phyloP scores from a whole-genome alignment of 2,888 invertebrate genomes.

The Punctoribates punctum region DNA sequence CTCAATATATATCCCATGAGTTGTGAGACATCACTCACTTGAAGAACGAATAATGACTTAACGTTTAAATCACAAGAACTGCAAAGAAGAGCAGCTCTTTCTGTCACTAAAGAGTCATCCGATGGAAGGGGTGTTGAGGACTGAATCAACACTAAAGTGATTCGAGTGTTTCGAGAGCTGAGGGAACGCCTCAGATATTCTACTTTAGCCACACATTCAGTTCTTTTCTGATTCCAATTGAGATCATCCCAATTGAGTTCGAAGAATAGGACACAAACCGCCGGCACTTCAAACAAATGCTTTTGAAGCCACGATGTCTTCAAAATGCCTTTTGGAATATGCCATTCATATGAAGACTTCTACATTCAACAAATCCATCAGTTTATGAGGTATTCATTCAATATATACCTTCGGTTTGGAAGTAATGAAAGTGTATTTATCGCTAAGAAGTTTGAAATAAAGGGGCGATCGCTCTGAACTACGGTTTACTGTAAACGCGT shows the following conservation, averaged over 20 bases:
- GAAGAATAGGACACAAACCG: slow-evolving; percentile 89
- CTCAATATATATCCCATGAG: slow-evolving; percentile 36
- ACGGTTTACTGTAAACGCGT: slow-evolving; percentile 78
- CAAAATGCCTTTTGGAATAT: slow-evolving; percentile 86
- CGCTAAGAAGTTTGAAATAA: slow-evolving; percentile 73
- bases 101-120: slow-evolving; percentile 68
- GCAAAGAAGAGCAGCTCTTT: slow-evolving; percentile 84
- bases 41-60: slow-evolving; percentile 86
- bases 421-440: slow-evolving; percentile 77
- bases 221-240: slow-evolving; percentile 89
- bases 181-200: slow-evolving; percentile 62
- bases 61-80: slow-evolving; percentile 85
- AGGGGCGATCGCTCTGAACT: slow-evolving; percentile 76
- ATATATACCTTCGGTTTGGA: slow-evolving; percentile 55
- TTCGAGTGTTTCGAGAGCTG: slow-evolving; percentile 64
- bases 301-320: slow-evolving; percentile 94
- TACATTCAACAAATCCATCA: slow-evolving; percentile 52
- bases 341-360: slow-evolving; percentile 88
- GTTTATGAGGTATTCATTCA: background rate
- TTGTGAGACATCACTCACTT: slow-evolving; percentile 68
- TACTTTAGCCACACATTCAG: slow-evolving; percentile 85
- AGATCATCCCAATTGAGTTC: slow-evolving; percentile 96
- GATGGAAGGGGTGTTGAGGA: slow-evolving; percentile 64
- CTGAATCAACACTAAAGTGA: slow-evolving; percentile 87
- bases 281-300: slow-evolving; percentile 80